Evolutionary conservation across 1,140 invertebrate species (phyloP).

Genomic region (Lepidurus packardi): DNA sequence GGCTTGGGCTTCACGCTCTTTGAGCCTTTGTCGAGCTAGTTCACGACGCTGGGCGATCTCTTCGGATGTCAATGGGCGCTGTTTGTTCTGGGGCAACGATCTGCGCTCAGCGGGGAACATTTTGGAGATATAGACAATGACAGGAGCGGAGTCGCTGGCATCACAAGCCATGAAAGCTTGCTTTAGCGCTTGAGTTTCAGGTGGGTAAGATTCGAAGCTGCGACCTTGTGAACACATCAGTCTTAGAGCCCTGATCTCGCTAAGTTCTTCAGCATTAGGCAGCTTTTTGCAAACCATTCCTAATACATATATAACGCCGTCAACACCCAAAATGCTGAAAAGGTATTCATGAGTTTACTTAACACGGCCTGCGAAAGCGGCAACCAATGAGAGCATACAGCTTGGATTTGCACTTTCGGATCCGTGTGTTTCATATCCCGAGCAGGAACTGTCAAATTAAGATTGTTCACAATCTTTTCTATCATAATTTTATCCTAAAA

Average conservation of each 20-base stretch:
- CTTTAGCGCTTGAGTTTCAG: slow-evolving; percentile 66
- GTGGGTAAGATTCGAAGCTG: slow-evolving; percentile 62
- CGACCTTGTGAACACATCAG: slow-evolving; percentile 63
- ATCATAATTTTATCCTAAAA: slow-evolving; percentile 69
- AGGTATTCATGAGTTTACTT: slow-evolving; percentile 42
- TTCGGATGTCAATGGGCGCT: slow-evolving; percentile 63
- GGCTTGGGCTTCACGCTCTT: slow-evolving; percentile 45
- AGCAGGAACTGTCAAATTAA: slow-evolving; percentile 69
- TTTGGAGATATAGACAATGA: slow-evolving; percentile 92
- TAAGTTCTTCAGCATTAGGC: slow-evolving; percentile 72
- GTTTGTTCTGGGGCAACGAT: slow-evolving; percentile 63
- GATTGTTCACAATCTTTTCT: slow-evolving; percentile 70
- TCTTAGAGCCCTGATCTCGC: slow-evolving; percentile 66
- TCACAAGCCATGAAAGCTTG: slow-evolving; percentile 67
- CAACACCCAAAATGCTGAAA: neutral
- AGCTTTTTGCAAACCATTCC: slow-evolving; percentile 73
- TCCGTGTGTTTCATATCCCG: slow-evolving; percentile 75
- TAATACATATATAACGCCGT: slow-evolving; percentile 34
- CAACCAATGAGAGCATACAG: slow-evolving; percentile 81
- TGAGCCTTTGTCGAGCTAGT: slow-evolving; percentile 57
- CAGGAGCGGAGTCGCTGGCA: slow-evolving; percentile 57
- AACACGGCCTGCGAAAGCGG: slow-evolving; percentile 74
- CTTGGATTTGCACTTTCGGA: slow-evolving; percentile 66
- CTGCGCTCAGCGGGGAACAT: slow-evolving; percentile 72
- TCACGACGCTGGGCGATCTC: slow-evolving; percentile 68